Base-by-base conservation (phyloP, 2,888 invertebrate species). In the Galeopsomyia nigrocyanea region DNA sequence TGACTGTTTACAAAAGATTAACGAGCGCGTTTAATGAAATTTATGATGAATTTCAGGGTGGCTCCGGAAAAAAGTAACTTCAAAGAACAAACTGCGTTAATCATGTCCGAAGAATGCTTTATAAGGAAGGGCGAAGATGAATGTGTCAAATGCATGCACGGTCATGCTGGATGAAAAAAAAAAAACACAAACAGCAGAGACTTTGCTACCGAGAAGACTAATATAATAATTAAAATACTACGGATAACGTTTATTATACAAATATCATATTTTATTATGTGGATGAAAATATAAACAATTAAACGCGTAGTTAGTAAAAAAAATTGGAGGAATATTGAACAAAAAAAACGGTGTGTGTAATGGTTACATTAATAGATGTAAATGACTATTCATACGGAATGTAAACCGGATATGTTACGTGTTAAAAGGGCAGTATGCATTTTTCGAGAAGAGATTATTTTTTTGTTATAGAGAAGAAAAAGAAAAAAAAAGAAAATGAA, bases 11-110 rank as follows among this genome's bases (percentile, higher is more conserved):
- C 1, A 10, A 39, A 31, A 39, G 1, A 13, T 39, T 39, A 10
- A 39, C 39, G 10, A 3, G 13, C 1, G 39, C 39, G 13, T 66
- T 22, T 58, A 49, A 51, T 31, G 26, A 21, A 22, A 61, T 64
- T 17, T 57, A 17, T 19, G 17, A 71, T 58, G 10, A 10, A 66
- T 83, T 86, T 68, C 88, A 90, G 90, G 87, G 88, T 84, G 89
- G 87, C 79, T 86, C 89, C 80, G 88, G 88, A 86, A 88, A 89
- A 82, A 89, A 89, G 88, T 90, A 90, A 90, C 88, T 79, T 79
- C 80, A 71, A 83, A 79, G 77, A 82, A 80, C 76, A 83, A 82
- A 75, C 78, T 81, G 75, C 83, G 79, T 76, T 83, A 80, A 81
- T 71, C 71, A 77, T 74, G 74, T 58, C 53, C 68, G 68, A 71